Evolutionary conservation across 2,888 invertebrate genomes (phyloP), one percentile per base, ranked within the genome.

Genomic region (Flabesymbios commensalis): DNA sequence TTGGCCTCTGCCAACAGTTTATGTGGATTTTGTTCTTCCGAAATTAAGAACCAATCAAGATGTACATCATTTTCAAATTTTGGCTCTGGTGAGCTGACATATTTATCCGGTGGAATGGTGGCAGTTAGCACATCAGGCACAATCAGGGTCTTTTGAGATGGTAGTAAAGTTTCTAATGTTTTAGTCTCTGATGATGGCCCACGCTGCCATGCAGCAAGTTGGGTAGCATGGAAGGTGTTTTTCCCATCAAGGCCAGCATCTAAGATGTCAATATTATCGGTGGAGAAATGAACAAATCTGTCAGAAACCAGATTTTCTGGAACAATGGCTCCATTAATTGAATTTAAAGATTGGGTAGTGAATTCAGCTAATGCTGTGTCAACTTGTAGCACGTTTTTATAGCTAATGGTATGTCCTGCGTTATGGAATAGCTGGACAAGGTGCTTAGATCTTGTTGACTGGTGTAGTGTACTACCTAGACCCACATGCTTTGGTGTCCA

Each of bases 401-500:
- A 58, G 28, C 58, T 53, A 7, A 58, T 58, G 5, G 28, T 29
- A 28, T 58, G 58, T 24, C 58, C 58, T 14, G 52, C 58, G 14
- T 53, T n/a, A 41, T 33, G 58, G 24, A 58, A 58, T 24, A 58
- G 4, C 3, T 58, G 10, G 17, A 58, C 58, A 4, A 58, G 45
- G 24, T 54, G n/a, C 28, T 58, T 58, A 7, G 51, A 58, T 4
- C 52, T 22, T 19, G 58, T 52, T 10, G 42, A 39, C 24, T 58
- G 58, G 52, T 58, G 58, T 22, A 58, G 58, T 19, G 52, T 53
- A 28, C 41, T 53, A 17, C 24, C 58, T 19, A 58, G 14, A 17
- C 58, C 58, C 3, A 58, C 53, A 28, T 58, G 58, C 19, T 58
- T 58, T 7, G 58, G 52, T 24, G 58, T 48, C 17, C 32, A 22